Evolutionary conservation across 1,140 invertebrate genomes (phyloP).

Genomic region (Eufriesea mexicana): DNA sequence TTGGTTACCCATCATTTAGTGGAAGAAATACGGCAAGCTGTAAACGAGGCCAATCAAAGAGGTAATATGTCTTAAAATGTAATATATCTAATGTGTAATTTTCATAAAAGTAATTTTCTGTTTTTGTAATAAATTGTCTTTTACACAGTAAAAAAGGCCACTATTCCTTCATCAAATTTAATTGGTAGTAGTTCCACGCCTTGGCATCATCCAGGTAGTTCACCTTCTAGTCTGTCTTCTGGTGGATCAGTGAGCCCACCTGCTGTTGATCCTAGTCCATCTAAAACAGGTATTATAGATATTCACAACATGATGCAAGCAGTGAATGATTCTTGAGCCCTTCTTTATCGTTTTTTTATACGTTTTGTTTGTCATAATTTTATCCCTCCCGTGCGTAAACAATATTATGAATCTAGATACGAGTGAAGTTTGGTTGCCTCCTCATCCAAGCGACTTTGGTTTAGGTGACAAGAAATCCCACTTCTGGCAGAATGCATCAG

Average conservation of each 20-base stretch:
- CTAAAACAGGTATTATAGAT: conserved; percentile 76
- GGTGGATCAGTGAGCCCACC: conserved; percentile 82
- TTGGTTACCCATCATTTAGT: conserved; percentile 89
- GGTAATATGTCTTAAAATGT: conserved; percentile 81
- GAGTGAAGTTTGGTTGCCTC: conserved; percentile 82
- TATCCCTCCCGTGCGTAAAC: conserved; percentile 12
- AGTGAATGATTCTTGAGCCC: background rate
- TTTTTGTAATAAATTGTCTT: conserved; percentile 6
- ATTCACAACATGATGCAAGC: conserved; percentile 6
- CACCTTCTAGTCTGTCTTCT: conserved; percentile 86
- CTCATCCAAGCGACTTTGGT: conserved; percentile 79
- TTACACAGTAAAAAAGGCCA: conserved; percentile 84
- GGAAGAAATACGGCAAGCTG: conserved; percentile 91
- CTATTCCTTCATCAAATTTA: conserved; percentile 83
- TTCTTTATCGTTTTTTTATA: background rate
- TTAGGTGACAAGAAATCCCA: conserved; percentile 85
- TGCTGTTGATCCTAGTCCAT: conserved; percentile 80
- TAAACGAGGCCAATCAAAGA: conserved; percentile 91
- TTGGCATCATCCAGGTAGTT: conserved; percentile 81
- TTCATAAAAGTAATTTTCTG: background rate
- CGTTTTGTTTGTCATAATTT: background rate
- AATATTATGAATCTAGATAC: conserved; percentile 75
- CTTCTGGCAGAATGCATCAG: conserved; percentile 87
- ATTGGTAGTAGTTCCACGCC: conserved; percentile 70
- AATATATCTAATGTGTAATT: background rate